Base-by-base conservation (phyloP, 2,113 vertebrate species). In the Monopterus albus region DNA sequence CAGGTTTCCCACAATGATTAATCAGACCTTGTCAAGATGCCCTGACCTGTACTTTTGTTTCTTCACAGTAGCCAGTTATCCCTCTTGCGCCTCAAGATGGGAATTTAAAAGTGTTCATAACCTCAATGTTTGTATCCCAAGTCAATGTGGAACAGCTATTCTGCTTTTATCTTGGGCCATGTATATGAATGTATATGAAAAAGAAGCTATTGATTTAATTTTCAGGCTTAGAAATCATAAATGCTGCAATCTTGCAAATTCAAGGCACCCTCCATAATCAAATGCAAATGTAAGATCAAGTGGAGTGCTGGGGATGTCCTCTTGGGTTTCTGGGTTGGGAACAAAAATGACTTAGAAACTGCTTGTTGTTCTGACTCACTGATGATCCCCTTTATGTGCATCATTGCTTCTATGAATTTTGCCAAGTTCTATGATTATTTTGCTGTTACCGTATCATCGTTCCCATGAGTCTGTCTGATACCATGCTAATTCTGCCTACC, bases 1-100 rank as follows among this genome's bases (percentile, higher is more conserved):
- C 73, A 86, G 84, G 52, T 84, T 85, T 87, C 82, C 70, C 72
- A 85, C 49, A 25, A 83, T 38, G 77, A 90, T 93, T 88, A 89
- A 91, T 92, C 90, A 91, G 70, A 82, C 52, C 33, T 46, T 80
- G 86, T 87, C 87, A 85, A 75, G 45, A 71, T 59, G 59, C 70
- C 57, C 56, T 71, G 72, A 87, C 73, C 82, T 76, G 82, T 18
- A n/a, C 59, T 58, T 78, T 67, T 53, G 66, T 65, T 66, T 68
- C 69, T 63, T 78, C 66, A 39, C 68, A 71, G 71, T 28, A 57
- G 75, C 29, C 71, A 23, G 56, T 86, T 75, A 79, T 73, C 74
- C 51, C 75, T 71, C 45, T 8, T 2, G 75, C 70, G 75, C 70
- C 77, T 58, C 20, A 35, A 31, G 58, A 69, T 21, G 43, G 52